Evolutionary conservation across 2,888 invertebrate genomes (phyloP).

Genomic region (Agonopterix heracliana): DNA sequence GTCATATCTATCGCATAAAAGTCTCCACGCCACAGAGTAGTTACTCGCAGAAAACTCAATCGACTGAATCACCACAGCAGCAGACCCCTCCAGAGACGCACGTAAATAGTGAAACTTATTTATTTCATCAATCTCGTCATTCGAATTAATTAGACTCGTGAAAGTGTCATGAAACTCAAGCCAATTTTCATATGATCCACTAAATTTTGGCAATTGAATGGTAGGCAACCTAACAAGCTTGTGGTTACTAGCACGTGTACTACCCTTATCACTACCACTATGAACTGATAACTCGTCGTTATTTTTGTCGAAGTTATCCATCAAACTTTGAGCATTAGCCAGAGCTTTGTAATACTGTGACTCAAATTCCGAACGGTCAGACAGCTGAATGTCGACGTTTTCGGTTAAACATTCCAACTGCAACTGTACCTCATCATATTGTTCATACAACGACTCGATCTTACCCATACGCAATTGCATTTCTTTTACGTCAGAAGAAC

Average conservation of each 20-base stretch:
- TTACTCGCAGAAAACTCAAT: no score
- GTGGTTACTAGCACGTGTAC: neutral
- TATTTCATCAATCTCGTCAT: slow-evolving; percentile 18
- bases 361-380: neutral
- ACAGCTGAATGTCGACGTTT: slow-evolving; percentile 3
- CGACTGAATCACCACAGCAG: no score
- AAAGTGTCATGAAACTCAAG: slow-evolving; percentile 22
- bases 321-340: neutral
- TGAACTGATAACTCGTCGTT: neutral
- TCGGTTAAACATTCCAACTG: slow-evolving; percentile 14
- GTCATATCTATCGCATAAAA: no score
- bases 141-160: slow-evolving; percentile 17
- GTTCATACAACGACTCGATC: slow-evolving; percentile 12
- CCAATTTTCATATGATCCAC: slow-evolving; percentile 20
- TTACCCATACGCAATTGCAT: slow-evolving; percentile 16
- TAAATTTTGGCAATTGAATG: slow-evolving; percentile 21
- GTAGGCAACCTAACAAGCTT: slow-evolving; percentile 17
- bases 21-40: no score
- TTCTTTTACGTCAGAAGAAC: slow-evolving; percentile 6
- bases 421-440: slow-evolving; percentile 19
- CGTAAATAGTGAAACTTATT: slow-evolving; percentile 23
- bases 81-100: slow-evolving; percentile 18
- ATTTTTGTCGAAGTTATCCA: neutral
- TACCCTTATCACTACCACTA: no score
- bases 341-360: neutral